phyloP scores from a whole-genome alignment of 2,888 invertebrate species.

The Leptogaster cylindrica region DNA sequence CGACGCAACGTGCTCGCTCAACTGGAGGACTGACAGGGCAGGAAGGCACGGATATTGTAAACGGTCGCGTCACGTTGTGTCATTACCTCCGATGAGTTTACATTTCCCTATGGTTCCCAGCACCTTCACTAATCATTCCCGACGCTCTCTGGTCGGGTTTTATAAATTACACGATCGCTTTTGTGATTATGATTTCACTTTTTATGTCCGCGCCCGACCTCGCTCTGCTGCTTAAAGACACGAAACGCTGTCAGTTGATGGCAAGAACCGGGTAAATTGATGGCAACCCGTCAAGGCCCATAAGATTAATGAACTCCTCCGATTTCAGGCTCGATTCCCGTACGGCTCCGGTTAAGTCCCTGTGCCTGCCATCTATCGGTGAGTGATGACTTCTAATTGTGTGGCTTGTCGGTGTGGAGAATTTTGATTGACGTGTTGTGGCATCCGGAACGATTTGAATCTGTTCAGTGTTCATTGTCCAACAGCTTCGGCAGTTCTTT shows the following conservation, averaged over 20 bases:
- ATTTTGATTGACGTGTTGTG: constrained; percentile 59
- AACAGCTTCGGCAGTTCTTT: constrained; percentile 16
- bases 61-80: constrained; percentile 35
- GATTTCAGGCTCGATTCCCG: constrained; percentile 19
- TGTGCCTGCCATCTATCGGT: constrained; percentile 10
- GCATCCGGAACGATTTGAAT: constrained; percentile 54
- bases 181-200: constrained; percentile 40
- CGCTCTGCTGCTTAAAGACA: constrained; percentile 13
- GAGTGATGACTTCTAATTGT: constrained; percentile 39
- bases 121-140: constrained; percentile 21
- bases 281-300: constrained; percentile 30
- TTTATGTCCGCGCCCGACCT: constrained; percentile 30
- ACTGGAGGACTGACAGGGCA: not conserved
- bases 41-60: not conserved
- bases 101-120: constrained; percentile 22
- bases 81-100: constrained; percentile 33
- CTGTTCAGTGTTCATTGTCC: constrained; percentile 22
- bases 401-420: constrained; percentile 32
- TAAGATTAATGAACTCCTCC: constrained; percentile 39
- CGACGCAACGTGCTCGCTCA: not conserved
- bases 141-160: constrained; percentile 27
- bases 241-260: constrained; percentile 35
- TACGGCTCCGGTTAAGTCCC: not conserved
- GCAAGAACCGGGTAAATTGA: constrained; percentile 31
- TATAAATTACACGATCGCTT: constrained; percentile 39